Evolutionary conservation across 2,797 vertebrate species (phyloP).

Genomic region (Furcifer pardalis): DNA sequence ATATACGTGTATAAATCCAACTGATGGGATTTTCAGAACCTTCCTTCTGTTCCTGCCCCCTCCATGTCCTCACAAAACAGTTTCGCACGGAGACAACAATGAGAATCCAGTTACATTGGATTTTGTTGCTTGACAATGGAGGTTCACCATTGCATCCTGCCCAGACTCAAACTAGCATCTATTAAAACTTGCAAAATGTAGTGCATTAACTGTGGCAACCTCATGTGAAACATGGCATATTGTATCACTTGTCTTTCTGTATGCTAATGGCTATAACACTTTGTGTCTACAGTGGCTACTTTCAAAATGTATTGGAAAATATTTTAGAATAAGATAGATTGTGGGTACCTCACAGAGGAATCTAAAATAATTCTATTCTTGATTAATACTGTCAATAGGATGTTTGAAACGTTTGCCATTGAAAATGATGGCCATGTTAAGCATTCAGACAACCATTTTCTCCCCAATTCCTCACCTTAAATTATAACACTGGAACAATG

Average conservation of each 20-base stretch:
- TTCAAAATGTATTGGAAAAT: conserved; percentile 7
- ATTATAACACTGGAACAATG: neutral
- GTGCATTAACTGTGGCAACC: no score
- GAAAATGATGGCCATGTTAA: neutral
- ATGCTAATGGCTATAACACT: conserved; percentile 14
- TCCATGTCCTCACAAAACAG: no score
- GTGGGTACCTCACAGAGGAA: neutral
- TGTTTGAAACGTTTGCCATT: neutral
- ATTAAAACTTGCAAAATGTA: neutral
- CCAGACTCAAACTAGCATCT: neutral
- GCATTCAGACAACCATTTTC: neutral
- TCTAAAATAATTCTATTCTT: neutral
- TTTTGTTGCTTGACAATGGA: neutral
- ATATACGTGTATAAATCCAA: no score
- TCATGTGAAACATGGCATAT: no score
- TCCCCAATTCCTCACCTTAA: neutral
- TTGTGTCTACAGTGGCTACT: neutral
- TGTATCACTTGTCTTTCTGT: neutral
- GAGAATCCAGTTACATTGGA: no score
- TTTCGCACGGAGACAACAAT: no score
- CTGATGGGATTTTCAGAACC: no score
- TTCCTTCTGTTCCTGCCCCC: no score
- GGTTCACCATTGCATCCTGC: neutral
- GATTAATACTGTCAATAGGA: neutral
- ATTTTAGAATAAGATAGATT: neutral